Evolutionary conservation across 2,888 invertebrate species (phyloP), one percentile per base, ranked within the genome.

Genomic region (Camptogramma bilineatum): DNA sequence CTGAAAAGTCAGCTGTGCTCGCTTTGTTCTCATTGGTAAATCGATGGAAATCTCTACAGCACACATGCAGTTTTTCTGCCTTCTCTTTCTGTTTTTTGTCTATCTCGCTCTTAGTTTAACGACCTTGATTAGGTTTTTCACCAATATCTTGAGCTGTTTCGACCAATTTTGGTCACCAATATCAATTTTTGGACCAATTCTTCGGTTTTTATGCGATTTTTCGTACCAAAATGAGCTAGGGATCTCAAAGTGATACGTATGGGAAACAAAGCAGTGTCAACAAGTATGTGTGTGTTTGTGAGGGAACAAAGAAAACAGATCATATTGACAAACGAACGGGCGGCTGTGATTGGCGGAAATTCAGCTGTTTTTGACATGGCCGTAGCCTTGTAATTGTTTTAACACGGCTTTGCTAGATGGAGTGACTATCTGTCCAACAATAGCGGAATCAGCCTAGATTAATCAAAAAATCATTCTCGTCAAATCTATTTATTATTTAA

Each of bases 331-430:
- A 78, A 70, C 64, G 68, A 61, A 69, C 52, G 71, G 59, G 57
- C 19, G 53, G 61, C 70, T 75, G 70, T 85, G 84, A 92, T 92
- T 92, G 91, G 93, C 69, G 71, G 61, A 60, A 58, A 68, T 78
- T 86, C 93, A 93, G 93, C 93, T 93, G 93, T 89, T 93, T 91
- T 91, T 91, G 91, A 92, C 90, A 83, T 57, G 19, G 44, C 34
- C 18, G 0, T 58, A 58, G 61, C 62, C 57, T 66, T 64, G 48
- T 19, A 34, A 42, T 17, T 54, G 64, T 68, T 75, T 51, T 13
- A 4, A 42, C 16, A 21, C 62, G 5, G 61, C 21, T 21, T 63
- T 68, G 59, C 71, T 77, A 91, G 91, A 84, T 90, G 86, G 86
- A 88, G 80, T 74, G 79, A 84, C 64, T 66, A 68, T 71, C 74